phyloP scores from a whole-genome alignment of 2,113 vertebrate genomes.

The Herpetotheres cachinnans region DNA sequence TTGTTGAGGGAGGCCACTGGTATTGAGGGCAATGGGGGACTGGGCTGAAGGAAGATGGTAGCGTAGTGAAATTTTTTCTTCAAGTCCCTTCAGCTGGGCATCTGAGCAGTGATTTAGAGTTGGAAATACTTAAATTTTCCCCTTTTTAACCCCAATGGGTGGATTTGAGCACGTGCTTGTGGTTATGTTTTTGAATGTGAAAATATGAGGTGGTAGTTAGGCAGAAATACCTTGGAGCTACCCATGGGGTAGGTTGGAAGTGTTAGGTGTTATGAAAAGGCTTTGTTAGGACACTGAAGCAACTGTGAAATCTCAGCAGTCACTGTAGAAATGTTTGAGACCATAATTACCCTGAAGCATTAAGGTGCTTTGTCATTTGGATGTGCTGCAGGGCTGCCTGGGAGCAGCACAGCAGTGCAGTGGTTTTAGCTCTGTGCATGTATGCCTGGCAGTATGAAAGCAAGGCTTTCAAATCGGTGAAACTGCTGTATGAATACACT shows the following conservation, averaged over 20 bases:
- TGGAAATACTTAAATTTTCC: not conserved
- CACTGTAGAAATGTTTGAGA: not conserved
- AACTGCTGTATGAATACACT: not conserved
- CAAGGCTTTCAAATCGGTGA: not conserved
- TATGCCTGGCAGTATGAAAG: not conserved
- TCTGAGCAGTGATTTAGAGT: not conserved
- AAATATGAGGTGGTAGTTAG: not conserved
- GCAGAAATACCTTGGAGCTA: not conserved
- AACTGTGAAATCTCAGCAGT: not conserved
- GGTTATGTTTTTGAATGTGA: not conserved
- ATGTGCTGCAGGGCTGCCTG: not conserved
- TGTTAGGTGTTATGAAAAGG: not conserved
- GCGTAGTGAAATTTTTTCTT: not conserved
- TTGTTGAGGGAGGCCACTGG: not conserved
- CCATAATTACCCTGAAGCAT: rapidly evolving
- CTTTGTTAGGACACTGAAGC: not conserved
- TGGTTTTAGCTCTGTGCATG: not conserved
- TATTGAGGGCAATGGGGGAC: not conserved
- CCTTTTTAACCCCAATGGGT: rapidly evolving
- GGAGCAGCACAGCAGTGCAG: not conserved
- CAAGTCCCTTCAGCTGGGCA: not conserved
- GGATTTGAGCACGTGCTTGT: not conserved
- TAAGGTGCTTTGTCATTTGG: not conserved
- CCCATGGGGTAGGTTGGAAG: not conserved
- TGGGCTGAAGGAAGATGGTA: not conserved